A percentile compares a stretch with the other conserved stretches of the same genome.
Conservation (phyloP, 2,113 vertebrate species). For the Antennarius striatus region DNA sequence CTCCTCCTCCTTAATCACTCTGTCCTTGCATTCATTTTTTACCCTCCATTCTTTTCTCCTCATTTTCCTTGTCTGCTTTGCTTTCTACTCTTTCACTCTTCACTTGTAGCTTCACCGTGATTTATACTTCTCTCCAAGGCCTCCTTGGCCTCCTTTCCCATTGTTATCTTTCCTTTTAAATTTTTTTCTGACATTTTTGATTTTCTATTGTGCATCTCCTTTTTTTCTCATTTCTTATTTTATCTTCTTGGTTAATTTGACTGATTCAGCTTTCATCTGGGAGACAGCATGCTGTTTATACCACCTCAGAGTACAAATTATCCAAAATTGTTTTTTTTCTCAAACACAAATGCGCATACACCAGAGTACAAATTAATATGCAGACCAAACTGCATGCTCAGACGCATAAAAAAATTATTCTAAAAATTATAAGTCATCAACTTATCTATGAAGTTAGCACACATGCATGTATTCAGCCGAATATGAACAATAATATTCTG, state of each 20-base stretch:
- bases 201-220: neutral
- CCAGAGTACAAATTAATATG: neutral
- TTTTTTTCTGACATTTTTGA: slow-evolving; percentile 6
- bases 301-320: slow-evolving; percentile 28
- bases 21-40: slow-evolving; percentile 23
- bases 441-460: too few relatives aligned
- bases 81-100: neutral
- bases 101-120: neutral
- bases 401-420: too few relatives aligned
- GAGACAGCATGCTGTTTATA: slow-evolving; percentile 53
- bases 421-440: too few relatives aligned
- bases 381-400: too few relatives aligned
- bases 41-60: slow-evolving; percentile 10
- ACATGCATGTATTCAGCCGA: too few relatives aligned
- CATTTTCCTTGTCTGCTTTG: neutral
- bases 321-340: slow-evolving; percentile 16
- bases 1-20: slow-evolving; percentile 56
- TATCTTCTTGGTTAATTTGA: slow-evolving; percentile 52
- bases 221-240: neutral
- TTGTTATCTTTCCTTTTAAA: neutral
- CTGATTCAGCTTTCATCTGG: slow-evolving; percentile 2
- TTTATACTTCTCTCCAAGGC: neutral
- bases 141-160: neutral
- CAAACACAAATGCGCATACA: neutral
- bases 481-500: too few relatives aligned